Evolutionary conservation across 2,113 vertebrate genomes (phyloP).

Genomic region (Accipiter cooperii): DNA sequence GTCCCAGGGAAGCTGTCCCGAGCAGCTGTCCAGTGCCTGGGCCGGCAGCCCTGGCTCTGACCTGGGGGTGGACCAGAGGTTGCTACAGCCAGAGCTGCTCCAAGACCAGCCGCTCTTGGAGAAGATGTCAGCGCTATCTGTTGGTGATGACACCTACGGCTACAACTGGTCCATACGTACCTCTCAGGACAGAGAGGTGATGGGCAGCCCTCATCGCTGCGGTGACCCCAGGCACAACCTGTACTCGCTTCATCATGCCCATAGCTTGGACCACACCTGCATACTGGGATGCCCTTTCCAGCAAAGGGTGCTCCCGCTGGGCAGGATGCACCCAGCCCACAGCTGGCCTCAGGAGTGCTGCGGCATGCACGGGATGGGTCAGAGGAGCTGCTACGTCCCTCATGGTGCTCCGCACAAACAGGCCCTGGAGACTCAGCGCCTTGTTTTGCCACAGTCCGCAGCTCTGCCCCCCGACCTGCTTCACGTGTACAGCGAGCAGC

Average conservation of each 20-base stretch:
- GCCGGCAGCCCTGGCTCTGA: fast-evolving
- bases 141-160: not conserved
- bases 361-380: fast-evolving
- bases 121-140: not conserved
- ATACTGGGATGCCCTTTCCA: not conserved
- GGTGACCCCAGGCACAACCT: not conserved
- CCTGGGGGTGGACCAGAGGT: not conserved
- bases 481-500: fast-evolving
- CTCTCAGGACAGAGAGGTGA: not conserved
- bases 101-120: not conserved
- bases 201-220: not conserved
- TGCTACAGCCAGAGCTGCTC: not conserved
- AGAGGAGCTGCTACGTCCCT: fast-evolving
- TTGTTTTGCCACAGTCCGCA: fast-evolving
- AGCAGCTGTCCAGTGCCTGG: not conserved
- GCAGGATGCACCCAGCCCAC: not conserved
- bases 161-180: fast-evolving
- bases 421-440: not conserved
- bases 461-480: not conserved
- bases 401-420: not conserved
- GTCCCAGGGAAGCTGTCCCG: not conserved
- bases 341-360: not conserved
- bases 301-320: fast-evolving
- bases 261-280: not conserved
- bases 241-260: not conserved